Conservation (phyloP, 2,888 invertebrate genomes). For the Vannuccia rotundouncinata region DNA sequence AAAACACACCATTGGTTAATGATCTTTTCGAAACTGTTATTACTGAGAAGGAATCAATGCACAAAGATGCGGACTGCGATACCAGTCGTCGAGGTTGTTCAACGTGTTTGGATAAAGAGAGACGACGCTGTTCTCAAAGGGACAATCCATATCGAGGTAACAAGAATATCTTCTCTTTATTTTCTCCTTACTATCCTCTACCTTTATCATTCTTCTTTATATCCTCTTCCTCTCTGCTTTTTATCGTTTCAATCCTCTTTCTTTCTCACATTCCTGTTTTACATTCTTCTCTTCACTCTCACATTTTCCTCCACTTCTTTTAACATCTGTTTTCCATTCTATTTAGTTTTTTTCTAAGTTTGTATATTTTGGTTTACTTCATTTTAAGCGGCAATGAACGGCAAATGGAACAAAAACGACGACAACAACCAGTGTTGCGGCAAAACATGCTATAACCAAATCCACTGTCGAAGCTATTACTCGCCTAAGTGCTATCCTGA, state of each 20-base stretch:
- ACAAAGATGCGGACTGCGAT: not conserved
- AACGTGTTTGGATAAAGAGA: not conserved
- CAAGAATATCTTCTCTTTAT: not conserved
- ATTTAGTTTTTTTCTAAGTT: not conserved
- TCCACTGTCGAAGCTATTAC: not conserved
- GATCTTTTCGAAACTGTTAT: not conserved
- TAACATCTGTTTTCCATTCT: not conserved
- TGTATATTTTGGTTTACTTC: not conserved
- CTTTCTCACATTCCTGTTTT: no score
- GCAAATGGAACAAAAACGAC: not conserved
- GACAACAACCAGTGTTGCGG: not conserved
- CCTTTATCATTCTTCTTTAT: no score
- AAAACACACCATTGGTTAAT: conserved; percentile 27
- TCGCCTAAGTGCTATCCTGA: conserved; percentile 1
- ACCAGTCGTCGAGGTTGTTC: not conserved
- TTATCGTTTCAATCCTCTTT: no score
- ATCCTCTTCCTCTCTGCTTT: no score
- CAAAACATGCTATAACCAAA: not conserved
- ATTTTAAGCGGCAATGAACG: not conserved
- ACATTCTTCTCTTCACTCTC: no score
- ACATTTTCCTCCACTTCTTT: no score
- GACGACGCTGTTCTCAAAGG: not conserved
- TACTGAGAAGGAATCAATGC: not conserved
- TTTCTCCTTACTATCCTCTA: no score
- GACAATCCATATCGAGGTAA: not conserved